Evolutionary conservation across 1,140 invertebrate genomes (phyloP).

Genomic region (Brachionus koreanus): DNA sequence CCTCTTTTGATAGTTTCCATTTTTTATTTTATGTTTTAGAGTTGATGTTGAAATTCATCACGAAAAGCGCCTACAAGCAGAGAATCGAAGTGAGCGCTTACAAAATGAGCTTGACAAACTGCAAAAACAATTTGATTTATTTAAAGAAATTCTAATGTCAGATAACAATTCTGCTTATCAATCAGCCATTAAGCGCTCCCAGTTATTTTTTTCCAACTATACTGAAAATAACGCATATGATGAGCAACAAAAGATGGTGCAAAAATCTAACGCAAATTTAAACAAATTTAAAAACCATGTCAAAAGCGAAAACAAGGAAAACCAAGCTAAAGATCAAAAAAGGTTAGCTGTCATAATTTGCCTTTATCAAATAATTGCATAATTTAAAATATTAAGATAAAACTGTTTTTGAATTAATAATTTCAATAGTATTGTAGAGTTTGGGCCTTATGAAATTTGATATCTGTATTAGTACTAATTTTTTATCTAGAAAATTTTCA

Average conservation of each 20-base stretch:
- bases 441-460: no score
- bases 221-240: conserved; percentile 4
- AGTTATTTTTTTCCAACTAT: neutral
- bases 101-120: conserved; percentile 33
- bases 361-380: no score
- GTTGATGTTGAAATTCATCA: conserved; percentile 40
- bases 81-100: conserved; percentile 15
- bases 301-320: neutral
- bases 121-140: conserved; percentile 34
- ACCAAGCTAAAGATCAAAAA: neutral
- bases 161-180: conserved; percentile 3
- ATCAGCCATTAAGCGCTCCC: neutral
- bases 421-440: no score
- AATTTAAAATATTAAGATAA: no score
- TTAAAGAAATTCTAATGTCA: conserved; percentile 16
- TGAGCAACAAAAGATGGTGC: neutral
- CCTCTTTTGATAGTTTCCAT: no score
- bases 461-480: no score
- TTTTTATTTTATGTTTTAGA: no score
- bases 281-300: neutral
- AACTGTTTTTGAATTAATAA: no score
- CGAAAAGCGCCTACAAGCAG: conserved; percentile 22
- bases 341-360: neutral
- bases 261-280: neutral
- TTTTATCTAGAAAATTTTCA: no score